Evolutionary conservation across 2,888 invertebrate genomes (phyloP), one percentile per base, ranked within the genome.

Genomic region (Melanostoma mellinum): DNA sequence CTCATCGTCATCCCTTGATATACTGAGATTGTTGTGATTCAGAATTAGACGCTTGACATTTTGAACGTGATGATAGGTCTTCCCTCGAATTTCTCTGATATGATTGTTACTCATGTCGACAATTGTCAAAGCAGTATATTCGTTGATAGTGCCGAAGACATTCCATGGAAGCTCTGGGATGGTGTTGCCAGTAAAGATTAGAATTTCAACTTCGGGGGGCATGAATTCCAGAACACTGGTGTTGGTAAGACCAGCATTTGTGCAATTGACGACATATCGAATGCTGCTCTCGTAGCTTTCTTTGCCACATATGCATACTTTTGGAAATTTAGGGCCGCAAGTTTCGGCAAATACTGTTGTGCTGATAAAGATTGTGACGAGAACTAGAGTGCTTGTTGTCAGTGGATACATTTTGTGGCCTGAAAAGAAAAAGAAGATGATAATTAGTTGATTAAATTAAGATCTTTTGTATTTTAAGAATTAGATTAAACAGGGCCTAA

Each of bases 91-190:
- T 85, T 94, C 94, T 53, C 92, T 90, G 50, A 96, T 95, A 10
- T 93, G 92, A 89, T 96, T 96, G 88, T 93, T 94, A 81, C 94
- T 94, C 94, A 96, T 94, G 87, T 96, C 96, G 52, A 96, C 94
- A 3, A 94, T 92, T 81, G 92, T 92, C 56, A 96, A 89, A 53
- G 92, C 91, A 33, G 92, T 92, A 76, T 94, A 93, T 60, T 92
- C 92, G 76, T 93, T 93, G 36, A 93, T 91, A 42, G 92, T 93
- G 0, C 95, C 96, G 87, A 96, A 95, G 0, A 96, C 92, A 88
- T 96, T 96, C 92, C 93, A 93, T 2, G 95, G 94, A 53, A 96
- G 89, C 67, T 93, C 93, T 4, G 92, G 90, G 30, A 96, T 92
- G 85, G 92, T 89, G 87, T 96, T 96, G 8, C 96, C 96, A 2